Base-by-base conservation (phyloP, 2,113 vertebrate genomes). In the Hassar affinis region DNA sequence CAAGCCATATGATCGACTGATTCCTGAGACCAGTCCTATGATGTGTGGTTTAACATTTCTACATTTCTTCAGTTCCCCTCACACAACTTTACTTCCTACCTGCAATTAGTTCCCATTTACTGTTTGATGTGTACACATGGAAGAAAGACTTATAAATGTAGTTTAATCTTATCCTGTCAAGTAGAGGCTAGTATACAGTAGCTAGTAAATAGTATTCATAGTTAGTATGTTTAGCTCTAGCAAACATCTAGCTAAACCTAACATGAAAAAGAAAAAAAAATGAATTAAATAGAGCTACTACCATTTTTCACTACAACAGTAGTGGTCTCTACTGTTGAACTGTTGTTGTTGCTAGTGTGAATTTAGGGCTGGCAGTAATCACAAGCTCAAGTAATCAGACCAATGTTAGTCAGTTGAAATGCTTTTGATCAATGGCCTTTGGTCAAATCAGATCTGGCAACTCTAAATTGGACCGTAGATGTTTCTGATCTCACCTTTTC, bases 71-170 rank as follows among this genome's bases (percentile, higher is more conserved):
- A 75, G 47, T 75, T 75, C 47, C 49, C 72, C 72, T 10, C 49
- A 52, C 7, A 20, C n/a, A 74, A 30, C 25, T 49, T 74, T 49
- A 74, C 69, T 74, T 75, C 45, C 72, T 75, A 75, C 72, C 72
- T 75, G 72, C 47, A 75, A 52, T 52, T 20, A 52, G n/a, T 75
- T 52, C 72, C 72, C 49, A 51, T 52, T 52, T 30, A 75, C 47
- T 20, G 47, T 33, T 20, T 52, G 8, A 52, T 20, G 8, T 33
- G n/a, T 10, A 52, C 8, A 42, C 15, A 22, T 68, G 35, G 64
- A 71, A 52, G 3, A 75, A 30, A 52, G 20, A 51, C 22, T 0
- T 75, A 71, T 69, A 11, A 42, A 18, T 4, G 1, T 35, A 1
- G 10, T n/a, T 72, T 72, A 4, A n/a, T n/a, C 11, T 47, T 15